Evolutionary conservation across 2,888 invertebrate species (phyloP), one percentile per base, ranked within the genome.

Genomic region (Apodemia hepburni): DNA sequence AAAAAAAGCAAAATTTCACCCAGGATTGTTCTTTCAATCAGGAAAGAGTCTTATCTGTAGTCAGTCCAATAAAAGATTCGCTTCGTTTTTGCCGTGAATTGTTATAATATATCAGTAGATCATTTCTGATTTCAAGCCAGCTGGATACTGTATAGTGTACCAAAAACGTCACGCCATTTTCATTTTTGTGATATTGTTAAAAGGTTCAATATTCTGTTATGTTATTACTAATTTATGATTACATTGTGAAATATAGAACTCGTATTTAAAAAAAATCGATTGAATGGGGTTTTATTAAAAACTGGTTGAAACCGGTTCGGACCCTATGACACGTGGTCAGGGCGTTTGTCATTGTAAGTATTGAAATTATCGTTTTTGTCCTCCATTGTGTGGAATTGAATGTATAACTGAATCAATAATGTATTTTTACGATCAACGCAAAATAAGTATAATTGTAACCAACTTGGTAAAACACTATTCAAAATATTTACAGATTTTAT

Each of bases 321-420:
- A 78, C 81, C 81, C 81, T 69, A 73, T 67, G 85, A 82, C 90
- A 90, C 90, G 91, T 90, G 91, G 90, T 89, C 87, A 87, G 72
- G 59, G 65, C 76, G 78, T 81, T 85, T 87, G 86, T 87, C 82
- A 83, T 81, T 82, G 75, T 79, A 77, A 74, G 76, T 80, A 81
- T 83, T 81, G 80, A 85, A 85, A 87, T 85, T 85, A 86, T 89
- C 80, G 80, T 74, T 79, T 83, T 85, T 86, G 85, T 85, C 72
- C 75, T 62, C 66, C 65, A 68, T 67, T 70, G 73, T 76, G 72
- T 75, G 61, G 62, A 60, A 62, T 66, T 61, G 57, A 79, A 74
- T 75, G 71, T 68, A 70, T 65, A 68, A 74, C 17, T 17, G n/a
- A 18, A 58, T 58, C 4, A 15, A 51, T 51, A 15, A 54, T 27